Evolutionary conservation across 2,888 invertebrate genomes (phyloP).

Genomic region (Adineta ricciae): DNA sequence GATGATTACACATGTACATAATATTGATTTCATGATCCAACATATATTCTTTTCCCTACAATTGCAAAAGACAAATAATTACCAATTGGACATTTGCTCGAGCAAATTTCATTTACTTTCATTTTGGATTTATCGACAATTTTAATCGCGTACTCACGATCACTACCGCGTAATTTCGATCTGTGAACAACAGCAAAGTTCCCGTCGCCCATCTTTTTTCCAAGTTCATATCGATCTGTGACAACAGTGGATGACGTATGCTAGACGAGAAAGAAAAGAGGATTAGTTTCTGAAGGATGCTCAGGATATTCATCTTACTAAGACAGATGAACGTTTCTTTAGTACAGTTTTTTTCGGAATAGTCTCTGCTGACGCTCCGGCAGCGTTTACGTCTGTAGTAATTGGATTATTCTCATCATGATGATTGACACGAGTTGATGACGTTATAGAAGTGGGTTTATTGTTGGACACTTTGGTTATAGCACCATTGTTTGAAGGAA

Average conservation of each 20-base stretch:
- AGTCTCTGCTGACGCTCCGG: neutral
- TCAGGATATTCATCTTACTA: neutral
- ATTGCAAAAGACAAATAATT: too few relatives aligned
- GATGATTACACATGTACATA: conserved; percentile 49
- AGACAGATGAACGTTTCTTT: neutral
- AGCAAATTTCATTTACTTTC: conserved; percentile 38
- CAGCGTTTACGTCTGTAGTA: neutral
- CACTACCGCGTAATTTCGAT: conserved; percentile 40
- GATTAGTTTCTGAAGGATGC: neutral
- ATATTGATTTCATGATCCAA: conserved; percentile 50
- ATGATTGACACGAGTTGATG: neutral
- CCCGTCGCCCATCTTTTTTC: conserved; percentile 48
- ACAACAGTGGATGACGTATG: conserved; percentile 34
- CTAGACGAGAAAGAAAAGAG: neutral
- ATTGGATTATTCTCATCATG: neutral
- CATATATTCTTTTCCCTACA: conserved; percentile 49
- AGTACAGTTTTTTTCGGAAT: neutral
- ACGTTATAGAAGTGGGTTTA: neutral
- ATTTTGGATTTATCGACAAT: conserved; percentile 50
- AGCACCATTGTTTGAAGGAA: neutral
- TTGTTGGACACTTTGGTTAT: neutral
- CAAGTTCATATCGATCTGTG: conserved; percentile 43
- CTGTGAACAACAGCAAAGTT: conserved; percentile 50
- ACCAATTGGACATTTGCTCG: too few relatives aligned
- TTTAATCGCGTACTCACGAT: conserved; percentile 47